phyloP scores from a whole-genome alignment of 2,797 vertebrate species.

The Anguilla anguilla region DNA sequence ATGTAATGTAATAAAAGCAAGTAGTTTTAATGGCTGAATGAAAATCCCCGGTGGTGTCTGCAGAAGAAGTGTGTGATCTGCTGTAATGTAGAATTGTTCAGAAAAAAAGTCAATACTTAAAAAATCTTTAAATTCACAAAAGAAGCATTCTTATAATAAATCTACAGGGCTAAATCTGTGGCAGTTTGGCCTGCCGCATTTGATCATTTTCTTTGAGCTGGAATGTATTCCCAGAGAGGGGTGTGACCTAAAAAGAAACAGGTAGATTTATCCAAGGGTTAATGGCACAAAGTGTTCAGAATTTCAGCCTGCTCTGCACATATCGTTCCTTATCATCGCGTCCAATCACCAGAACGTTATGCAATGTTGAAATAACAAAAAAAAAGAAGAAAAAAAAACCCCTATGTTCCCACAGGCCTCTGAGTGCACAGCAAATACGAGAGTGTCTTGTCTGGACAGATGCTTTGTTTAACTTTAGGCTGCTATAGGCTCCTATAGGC shows the following conservation, averaged over 20 bases:
- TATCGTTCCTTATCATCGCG: background rate
- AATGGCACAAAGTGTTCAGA: background rate
- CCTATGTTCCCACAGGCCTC: background rate
- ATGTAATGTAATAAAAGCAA: too few relatives aligned
- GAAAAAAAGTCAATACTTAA: background rate
- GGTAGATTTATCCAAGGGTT: background rate
- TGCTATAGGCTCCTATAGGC: background rate
- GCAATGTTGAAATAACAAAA: constrained; percentile 26
- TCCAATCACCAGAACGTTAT: background rate
- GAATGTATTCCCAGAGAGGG: background rate
- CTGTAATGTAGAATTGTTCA: background rate
- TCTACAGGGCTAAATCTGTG: background rate
- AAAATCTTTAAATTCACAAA: background rate
- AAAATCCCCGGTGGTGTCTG: too few relatives aligned
- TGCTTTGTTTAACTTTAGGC: background rate
- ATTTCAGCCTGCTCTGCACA: background rate
- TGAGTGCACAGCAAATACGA: background rate
- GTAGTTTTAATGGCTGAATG: too few relatives aligned
- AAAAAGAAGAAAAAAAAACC: background rate
- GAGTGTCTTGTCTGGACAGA: background rate
- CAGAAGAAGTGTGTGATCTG: background rate
- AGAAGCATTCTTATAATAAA: background rate
- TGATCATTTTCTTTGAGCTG: background rate
- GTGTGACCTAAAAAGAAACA: background rate
- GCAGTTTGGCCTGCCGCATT: background rate